Conservation (phyloP, 2,888 invertebrate species). For the Ceriagrion tenellum region DNA sequence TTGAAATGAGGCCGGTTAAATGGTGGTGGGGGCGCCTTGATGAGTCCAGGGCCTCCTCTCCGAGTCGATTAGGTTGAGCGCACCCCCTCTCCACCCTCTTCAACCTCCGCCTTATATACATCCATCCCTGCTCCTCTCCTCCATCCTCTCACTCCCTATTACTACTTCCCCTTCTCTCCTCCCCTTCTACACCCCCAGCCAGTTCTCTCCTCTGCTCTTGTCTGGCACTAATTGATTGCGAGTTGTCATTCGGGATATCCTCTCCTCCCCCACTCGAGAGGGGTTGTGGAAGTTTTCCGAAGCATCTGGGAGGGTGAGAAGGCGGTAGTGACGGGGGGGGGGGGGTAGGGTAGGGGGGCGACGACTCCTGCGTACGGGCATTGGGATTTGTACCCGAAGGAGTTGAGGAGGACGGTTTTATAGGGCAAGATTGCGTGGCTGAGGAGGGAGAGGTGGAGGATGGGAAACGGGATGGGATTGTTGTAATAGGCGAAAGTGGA, state of each 20-base stretch:
- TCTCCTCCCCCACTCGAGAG: neutral
- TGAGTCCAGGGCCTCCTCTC: constrained; percentile 52
- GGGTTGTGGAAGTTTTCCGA: neutral
- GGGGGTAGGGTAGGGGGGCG: neutral
- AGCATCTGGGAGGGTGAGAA: neutral
- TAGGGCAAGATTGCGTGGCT: constrained; percentile 8
- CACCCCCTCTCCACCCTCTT: neutral
- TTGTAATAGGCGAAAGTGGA: neutral
- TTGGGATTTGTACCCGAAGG: neutral
- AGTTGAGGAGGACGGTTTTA: neutral
- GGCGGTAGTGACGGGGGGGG: neutral
- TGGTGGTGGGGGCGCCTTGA: neutral
- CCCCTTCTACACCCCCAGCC: too few relatives aligned
- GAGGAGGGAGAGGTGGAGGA: neutral
- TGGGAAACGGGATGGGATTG: neutral
- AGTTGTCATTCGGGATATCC: constrained; percentile 61
- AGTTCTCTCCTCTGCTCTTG: neutral
- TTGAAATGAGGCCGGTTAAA: constrained; percentile 35
- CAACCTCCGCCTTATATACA: neutral
- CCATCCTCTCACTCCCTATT: neutral
- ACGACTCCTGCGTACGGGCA: neutral
- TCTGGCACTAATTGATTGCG: constrained; percentile 60
- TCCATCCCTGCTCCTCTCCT: neutral
- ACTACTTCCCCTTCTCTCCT: neutral
- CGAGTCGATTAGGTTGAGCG: constrained; percentile 58